Base-by-base conservation (phyloP, 2,113 vertebrate species). In the Periophthalmodon schlosseri region DNA sequence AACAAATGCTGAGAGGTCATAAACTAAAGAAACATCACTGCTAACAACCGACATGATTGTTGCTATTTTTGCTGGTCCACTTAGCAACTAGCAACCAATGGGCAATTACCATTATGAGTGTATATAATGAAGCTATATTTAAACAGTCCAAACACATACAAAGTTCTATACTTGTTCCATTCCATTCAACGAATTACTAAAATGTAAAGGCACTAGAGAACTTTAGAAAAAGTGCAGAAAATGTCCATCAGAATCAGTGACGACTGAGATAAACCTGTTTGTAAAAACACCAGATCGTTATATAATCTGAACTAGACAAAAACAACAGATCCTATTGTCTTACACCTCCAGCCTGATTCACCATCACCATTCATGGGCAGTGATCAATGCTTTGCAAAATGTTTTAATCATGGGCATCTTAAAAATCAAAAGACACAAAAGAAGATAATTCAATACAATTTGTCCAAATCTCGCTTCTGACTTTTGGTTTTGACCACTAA, bases 341-440 rank as follows among this genome's bases (percentile, higher is more conserved):
- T 65, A 65, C 61, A 65, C 63, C 63, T 65, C 34, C 63, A 39
- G 63, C 33, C 33, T 65, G 34, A 65, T 39, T 65, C 34, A 65
- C 34, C 34, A 18, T 34, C 54, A 33, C 24, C 60, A 33, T 34
- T 63, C 63, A 65, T 18, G 15, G 60, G 7, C 60, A 20, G 34
- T 20, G 34, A 65, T 65, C 28, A 24, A 28, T 60, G 23, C 13
- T 60, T 28, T 60, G 23, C 21, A 24, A 24, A 23, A 58, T 15
- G 12, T 23, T 58, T n/a, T 24, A 8, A 58, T 58, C 24, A 24
- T 23, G 9, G n/a, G 11, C 10, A 21, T 57, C 0, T 23, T 58
- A 1, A 20, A 52, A 20, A 50, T 50, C 12, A 50, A 50, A 13
- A 3, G 15, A 50, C 47, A 50, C 47, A 50, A 36, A 36, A 36